Base-by-base conservation (phyloP, 1,140 invertebrate genomes). In the Marisa cornuarietis region DNA sequence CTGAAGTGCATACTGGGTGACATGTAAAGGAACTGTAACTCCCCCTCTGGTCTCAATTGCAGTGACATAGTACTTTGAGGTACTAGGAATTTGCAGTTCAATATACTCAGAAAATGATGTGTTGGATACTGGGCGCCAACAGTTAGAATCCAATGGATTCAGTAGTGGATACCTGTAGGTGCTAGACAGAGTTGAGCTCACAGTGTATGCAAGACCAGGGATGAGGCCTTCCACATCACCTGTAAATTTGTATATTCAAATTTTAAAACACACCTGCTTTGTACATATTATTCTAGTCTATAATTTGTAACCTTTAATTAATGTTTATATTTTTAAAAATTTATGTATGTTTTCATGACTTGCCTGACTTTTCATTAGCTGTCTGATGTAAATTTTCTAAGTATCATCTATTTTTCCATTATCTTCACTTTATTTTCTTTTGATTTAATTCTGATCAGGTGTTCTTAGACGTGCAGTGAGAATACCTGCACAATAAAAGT, bases 1-100 rank as follows among this genome's bases (percentile, higher is more conserved):
- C 58, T 77, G 42, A 63, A 77, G 63, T n/a, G 2, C 18, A 65
- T 77, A 77, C 7, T 13, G 54, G 18, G 62, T 68, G 63, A 77
- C 76, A 65, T 68, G 66, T 18, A 63, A 26, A 68, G 65, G 65
- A 16, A n/a, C 24, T 24, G 49, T 68, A 26, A 52, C 76, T 16
- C 63, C 76, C 0, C 76, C 76, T n/a, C 76, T 62, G 24, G 76
- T 77, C 76, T 77, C 76, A 18, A 77, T 20, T 7, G 76, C 16
- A 49, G 76, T 77, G 76, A 77, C 76, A 65, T 77, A 77, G 52
- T 77, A 77, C 9, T 54, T n/a, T 14, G 8, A 22, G 61, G 13
- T 24, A 16, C 16, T 8, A 63, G 76, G 76, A 63, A 65, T n/a
- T 49, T 51, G 76, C 63, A 77, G 65, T 42, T 77, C 76, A 42